Base-by-base conservation (phyloP, 2,888 invertebrate species). In the Athalia rosae region DNA sequence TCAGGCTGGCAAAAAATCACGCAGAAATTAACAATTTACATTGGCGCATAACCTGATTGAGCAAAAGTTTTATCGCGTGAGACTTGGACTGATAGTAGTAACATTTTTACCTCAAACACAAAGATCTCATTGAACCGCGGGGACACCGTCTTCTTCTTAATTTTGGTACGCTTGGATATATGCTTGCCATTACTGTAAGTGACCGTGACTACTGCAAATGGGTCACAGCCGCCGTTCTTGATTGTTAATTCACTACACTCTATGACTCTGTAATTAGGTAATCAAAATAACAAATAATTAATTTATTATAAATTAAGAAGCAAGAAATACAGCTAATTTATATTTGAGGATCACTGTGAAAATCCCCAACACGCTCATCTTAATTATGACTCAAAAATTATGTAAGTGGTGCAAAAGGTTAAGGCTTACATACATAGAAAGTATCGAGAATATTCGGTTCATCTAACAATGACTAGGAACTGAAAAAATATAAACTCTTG, bases 211-310 rank as follows among this genome's bases (percentile, higher is more conserved):
- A 95, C 93, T 82, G 96, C 96, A 90, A 95, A 97, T 11, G 98
- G 97, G 91, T 98, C 97, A 91, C 97, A 98, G 85, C 95, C 94
- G 84, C 97, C 96, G 90, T 96, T 96, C 89, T 96, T 96, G 82
- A 97, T 94, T 80, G 97, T 95, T 89, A 98, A 92, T 90, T 97
- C 97, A 81, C 94, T 94, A 90, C 97, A 97, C 90, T 97, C 97
- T 82, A 95, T 92, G 79, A 97, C 94, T 82, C 95, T 92, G 81
- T 4, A 84, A 85, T 47, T 45, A 47, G 41, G 3, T 9, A 11
- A 61, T 28, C 41, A 3, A 41, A 61, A 61, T 78, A 58, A 77
- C 80, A 80, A 81, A 13, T 13, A 4, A 58, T 63, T 5, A 47
- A 41, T 48, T 63, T 41, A n/a, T 28, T 9, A 11, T 45, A 45